These are phyloP conservation scores for Leptinotarsa texana DNA, from an alignment of 1,140 invertebrate species.

Conservation along the genomic window DNA sequence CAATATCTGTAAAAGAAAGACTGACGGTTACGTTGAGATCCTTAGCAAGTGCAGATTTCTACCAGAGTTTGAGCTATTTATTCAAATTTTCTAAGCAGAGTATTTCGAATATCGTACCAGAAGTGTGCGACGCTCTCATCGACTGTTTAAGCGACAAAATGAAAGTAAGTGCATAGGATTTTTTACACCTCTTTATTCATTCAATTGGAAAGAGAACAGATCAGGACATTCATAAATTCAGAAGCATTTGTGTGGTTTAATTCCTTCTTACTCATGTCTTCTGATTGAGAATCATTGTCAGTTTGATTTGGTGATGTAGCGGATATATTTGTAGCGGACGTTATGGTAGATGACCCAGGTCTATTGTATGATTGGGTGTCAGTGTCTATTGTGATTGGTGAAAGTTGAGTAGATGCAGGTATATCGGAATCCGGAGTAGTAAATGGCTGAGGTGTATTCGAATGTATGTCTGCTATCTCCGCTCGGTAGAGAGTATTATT, in stretches of 20 bases:
- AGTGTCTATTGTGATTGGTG: too few relatives aligned
- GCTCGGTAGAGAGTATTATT: neutral
- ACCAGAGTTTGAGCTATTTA: neutral
- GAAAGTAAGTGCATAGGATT: too few relatives aligned
- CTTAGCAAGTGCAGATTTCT: neutral
- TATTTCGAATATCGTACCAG: neutral
- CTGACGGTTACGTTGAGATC: neutral
- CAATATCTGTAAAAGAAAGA: slow-evolving; percentile 9
- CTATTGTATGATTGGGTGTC: too few relatives aligned
- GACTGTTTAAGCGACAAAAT: neutral
- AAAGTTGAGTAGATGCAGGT: too few relatives aligned
- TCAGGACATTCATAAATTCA: neutral
- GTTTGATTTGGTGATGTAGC: too few relatives aligned
- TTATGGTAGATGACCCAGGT: too few relatives aligned
- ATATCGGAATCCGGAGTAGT: too few relatives aligned
- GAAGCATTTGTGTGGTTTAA: neutral
- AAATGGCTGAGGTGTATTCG: too few relatives aligned
- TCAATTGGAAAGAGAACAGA: neutral
- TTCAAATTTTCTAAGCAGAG: neutral
- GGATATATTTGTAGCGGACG: too few relatives aligned
- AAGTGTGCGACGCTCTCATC: neutral
- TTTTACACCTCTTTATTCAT: neutral
- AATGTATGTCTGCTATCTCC: neutral
- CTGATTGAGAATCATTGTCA: too few relatives aligned
- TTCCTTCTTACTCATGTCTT: too few relatives aligned